phyloP scores from a whole-genome alignment of 2,888 invertebrate species.

The Caenorhabditis sinica region DNA sequence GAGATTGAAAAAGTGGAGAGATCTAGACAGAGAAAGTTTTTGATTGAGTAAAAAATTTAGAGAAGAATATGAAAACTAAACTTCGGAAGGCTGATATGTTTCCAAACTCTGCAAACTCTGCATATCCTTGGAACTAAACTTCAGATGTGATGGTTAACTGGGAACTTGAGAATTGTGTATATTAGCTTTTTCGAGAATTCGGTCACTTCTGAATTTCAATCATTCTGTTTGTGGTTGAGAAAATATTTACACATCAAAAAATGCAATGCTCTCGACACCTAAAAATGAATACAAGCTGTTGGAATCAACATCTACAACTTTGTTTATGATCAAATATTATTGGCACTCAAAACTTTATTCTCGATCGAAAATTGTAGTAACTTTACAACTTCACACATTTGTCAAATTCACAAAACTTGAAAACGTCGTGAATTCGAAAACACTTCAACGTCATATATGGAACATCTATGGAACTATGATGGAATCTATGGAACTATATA shows the following conservation, averaged over 20 bases:
- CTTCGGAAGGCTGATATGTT: too few relatives aligned
- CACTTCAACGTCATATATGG: neutral
- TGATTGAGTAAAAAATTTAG: neutral
- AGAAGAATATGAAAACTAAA: neutral
- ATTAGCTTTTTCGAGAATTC: too few relatives aligned
- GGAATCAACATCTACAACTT: neutral
- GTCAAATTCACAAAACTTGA: neutral
- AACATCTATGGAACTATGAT: too few relatives aligned
- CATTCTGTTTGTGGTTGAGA: too few relatives aligned
- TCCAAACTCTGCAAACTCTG: too few relatives aligned
- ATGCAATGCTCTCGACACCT: too few relatives aligned
- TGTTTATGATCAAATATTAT: constrained; percentile 17
- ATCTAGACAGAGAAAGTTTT: constrained; percentile 32
- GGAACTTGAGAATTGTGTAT: too few relatives aligned
- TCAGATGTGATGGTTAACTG: too few relatives aligned
- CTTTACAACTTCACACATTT: constrained; percentile 14
- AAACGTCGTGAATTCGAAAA: neutral
- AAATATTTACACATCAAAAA: too few relatives aligned
- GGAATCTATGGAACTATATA: too few relatives aligned
- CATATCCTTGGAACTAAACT: too few relatives aligned
- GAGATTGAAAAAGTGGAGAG: constrained; percentile 24
- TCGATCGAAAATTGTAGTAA: constrained; percentile 7
- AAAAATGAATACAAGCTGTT: neutral
- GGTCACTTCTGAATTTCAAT: too few relatives aligned
- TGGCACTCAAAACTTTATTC: neutral